Evolutionary conservation across 53 echinoderm and acorn worm genomes (phyloP).

Genomic region (Echinarachnius parma): DNA sequence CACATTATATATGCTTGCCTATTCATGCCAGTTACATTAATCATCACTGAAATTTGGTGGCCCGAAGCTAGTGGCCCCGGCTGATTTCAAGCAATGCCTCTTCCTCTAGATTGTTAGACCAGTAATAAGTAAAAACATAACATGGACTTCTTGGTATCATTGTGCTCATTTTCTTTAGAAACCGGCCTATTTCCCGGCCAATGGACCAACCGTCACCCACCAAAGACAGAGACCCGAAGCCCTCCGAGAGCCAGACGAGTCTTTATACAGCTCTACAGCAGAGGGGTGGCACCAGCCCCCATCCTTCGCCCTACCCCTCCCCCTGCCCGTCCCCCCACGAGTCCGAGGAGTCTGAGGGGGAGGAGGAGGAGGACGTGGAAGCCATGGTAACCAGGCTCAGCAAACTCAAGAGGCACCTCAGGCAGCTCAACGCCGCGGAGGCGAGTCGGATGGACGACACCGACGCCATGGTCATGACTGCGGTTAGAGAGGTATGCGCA

Average conservation of each 20-base stretch:
- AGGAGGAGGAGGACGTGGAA: slow-evolving; percentile 63
- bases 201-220: slow-evolving; percentile 58
- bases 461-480: slow-evolving; percentile 90
- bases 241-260: too few species aligned
- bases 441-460: slow-evolving; percentile 69
- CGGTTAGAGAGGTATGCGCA: slow-evolving; percentile 82
- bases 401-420: slow-evolving; percentile 68
- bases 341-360: slow-evolving; percentile 64
- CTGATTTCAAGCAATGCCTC: too few species aligned
- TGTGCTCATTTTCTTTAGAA: too few species aligned
- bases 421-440: slow-evolving; percentile 58
- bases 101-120: too few species aligned
- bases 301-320: slow-evolving; percentile 56
- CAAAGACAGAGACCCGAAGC: slow-evolving; percentile 53
- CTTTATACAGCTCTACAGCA: too few species aligned
- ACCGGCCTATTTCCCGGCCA: slow-evolving; percentile 56
- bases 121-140: too few species aligned
- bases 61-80: too few species aligned
- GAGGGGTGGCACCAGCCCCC: slow-evolving; percentile 59
- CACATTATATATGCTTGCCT: too few species aligned
- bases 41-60: too few species aligned
- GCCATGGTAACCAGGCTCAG: slow-evolving; percentile 70
- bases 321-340: slow-evolving; percentile 64
- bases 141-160: too few species aligned
- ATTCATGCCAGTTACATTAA: too few species aligned